Evolutionary conservation across 2,888 invertebrate species (phyloP), one percentile per base, ranked within the genome.

Genomic region (Syritta pipiens): DNA sequence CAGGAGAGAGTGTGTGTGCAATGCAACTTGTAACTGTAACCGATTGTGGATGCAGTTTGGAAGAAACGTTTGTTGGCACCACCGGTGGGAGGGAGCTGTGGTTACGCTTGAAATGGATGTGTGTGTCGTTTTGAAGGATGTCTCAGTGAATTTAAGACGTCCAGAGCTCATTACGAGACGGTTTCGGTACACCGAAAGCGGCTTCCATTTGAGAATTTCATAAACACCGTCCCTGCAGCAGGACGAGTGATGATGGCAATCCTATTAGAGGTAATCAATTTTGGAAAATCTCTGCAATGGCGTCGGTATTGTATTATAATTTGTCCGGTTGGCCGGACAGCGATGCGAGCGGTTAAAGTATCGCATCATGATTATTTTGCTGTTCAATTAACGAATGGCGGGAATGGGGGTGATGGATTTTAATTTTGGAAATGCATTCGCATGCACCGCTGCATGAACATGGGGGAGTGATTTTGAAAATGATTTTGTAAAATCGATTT

Each of bases 251-350:
- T 26, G 26, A 17, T 5, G n/a, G 20, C 10, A 12, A 44, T 35
- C 46, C 17, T 44, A 67, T 55, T 55, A 35, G 37, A 35, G 35
- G 67, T 26, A 28, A 46, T 46, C 35, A 46, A 28, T 55, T 67
- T 67, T 55, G 9, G 49, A 17, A 40, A 51, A 51, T 51, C n/a
- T 51, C 26, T 35, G 7, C 20, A 32, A 14, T 51, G 19, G 22
- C 10, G 17, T 37, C 10, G 19, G 10, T 40, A 40, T 26, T 19
- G 19, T 24, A 6, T 12, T 14, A 37, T 37, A 37, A 37, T 37
- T 37, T 14, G 14, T 9, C 3, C 12, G 32, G 12, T 14, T 46
- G 30, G 14, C 5, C 19, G 9, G n/a, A 6, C 20, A 30, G 26
- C 42, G 42, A 30, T 32, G 14, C 37, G 37, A 44, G 12, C 12